These are phyloP conservation scores for Blennius ocellaris DNA, from an alignment of 2,113 vertebrate species.

Conservation along the genomic window DNA sequence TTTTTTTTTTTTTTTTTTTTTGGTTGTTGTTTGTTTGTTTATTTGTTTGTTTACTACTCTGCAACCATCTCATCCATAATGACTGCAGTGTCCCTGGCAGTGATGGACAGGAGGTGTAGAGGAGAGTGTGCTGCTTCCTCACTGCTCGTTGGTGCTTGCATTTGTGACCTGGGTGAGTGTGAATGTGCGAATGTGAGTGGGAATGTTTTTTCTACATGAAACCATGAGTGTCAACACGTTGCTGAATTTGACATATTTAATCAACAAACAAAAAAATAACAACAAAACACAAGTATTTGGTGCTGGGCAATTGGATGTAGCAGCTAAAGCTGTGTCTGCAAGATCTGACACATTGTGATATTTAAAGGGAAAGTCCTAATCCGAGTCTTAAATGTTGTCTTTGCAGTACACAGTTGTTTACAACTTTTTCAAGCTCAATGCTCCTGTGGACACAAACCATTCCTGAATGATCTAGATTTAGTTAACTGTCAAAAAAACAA, in stretches of 20 bases:
- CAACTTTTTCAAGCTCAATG: constrained; percentile 71
- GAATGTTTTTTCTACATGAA: constrained; percentile 68
- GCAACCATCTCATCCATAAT: constrained; percentile 77
- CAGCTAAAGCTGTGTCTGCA: constrained; percentile 81
- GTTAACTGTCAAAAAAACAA: constrained; percentile 72
- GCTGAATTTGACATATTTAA: constrained; percentile 81
- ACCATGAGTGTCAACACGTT: constrained; percentile 77
- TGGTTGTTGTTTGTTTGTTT: constrained; percentile 66
- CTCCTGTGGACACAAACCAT: constrained; percentile 77
- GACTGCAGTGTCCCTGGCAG: constrained; percentile 73
- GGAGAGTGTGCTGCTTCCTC: constrained; percentile 62
- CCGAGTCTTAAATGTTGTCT: constrained; percentile 78
- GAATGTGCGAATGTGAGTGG: constrained; percentile 64
- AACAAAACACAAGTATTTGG: constrained; percentile 77
- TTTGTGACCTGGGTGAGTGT: constrained; percentile 70
- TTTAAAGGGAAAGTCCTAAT: constrained; percentile 73
- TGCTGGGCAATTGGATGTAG: constrained; percentile 84
- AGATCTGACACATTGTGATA: constrained; percentile 76
- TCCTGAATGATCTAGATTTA: constrained; percentile 76
- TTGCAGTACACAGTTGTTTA: constrained; percentile 82
- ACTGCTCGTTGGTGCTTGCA: constrained; percentile 74
- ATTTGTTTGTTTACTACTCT: constrained; percentile 78
- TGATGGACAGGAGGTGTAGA: constrained; percentile 64
- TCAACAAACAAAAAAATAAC: too few relatives aligned
- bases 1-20: too few relatives aligned